phyloP scores from a whole-genome alignment of 2,113 vertebrate genomes.

The Bathybates hornii region DNA sequence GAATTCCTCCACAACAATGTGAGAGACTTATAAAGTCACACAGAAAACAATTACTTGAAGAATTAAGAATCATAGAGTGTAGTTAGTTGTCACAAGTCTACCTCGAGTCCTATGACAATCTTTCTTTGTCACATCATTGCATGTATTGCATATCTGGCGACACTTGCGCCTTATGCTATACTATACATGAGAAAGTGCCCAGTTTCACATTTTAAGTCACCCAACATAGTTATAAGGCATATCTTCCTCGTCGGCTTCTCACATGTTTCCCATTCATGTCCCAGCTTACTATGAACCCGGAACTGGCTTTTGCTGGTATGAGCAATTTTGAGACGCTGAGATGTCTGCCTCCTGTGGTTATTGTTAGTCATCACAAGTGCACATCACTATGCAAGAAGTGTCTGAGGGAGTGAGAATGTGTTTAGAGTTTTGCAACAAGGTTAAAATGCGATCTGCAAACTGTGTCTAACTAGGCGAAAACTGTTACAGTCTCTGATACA shows the following conservation, averaged over 20 bases:
- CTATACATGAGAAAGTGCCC: not conserved
- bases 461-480: not conserved
- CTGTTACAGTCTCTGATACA: not conserved
- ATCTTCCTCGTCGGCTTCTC: not conserved
- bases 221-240: not conserved
- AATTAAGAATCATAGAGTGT: not conserved
- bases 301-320: not conserved
- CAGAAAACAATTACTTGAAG: not conserved
- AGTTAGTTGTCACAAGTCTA: not conserved
- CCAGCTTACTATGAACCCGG: not conserved
- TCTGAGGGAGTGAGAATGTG: not conserved
- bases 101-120: not conserved
- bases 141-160: not conserved
- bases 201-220: not conserved
- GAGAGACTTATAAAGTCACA: not conserved
- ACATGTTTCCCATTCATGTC: not conserved
- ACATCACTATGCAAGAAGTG: not conserved
- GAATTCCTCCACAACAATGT: not conserved
- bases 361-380: not conserved
- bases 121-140: not conserved
- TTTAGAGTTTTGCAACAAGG: not conserved
- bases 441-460: not conserved
- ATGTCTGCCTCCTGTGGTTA: not conserved
- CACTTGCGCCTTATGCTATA: not conserved
- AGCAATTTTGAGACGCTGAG: not conserved